Conservation (phyloP, 2,113 vertebrate species). For the Rallus limicola region DNA sequence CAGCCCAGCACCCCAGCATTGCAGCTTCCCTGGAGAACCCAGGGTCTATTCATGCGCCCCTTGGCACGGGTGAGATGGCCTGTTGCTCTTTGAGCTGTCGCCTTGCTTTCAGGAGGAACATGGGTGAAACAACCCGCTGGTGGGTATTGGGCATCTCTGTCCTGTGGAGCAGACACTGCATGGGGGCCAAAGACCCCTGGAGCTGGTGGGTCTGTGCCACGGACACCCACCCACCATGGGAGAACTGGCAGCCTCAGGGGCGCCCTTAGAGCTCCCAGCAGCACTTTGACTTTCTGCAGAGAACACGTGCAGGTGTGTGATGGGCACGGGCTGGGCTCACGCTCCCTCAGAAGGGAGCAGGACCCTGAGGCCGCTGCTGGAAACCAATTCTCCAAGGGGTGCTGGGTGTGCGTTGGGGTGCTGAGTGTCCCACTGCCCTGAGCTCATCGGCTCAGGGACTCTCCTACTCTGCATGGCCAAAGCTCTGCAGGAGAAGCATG, state of each 20-base stretch:
- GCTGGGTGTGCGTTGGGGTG: not conserved
- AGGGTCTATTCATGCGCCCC: accelerated
- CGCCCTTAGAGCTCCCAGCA: not conserved
- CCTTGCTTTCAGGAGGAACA: accelerated
- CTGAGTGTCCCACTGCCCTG: not conserved
- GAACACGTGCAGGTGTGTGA: not conserved
- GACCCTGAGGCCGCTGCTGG: not conserved
- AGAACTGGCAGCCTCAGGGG: accelerated
- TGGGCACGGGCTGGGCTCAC: accelerated
- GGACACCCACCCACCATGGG: not conserved
- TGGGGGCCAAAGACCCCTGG: accelerated
- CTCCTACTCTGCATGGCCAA: not conserved
- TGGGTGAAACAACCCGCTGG: accelerated
- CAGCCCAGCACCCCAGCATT: not conserved
- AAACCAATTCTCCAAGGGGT: not conserved
- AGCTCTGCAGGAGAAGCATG: accelerated
- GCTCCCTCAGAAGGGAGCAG: not conserved
- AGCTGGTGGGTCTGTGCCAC: accelerated
- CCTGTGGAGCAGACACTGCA: not conserved
- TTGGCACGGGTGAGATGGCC: accelerated
- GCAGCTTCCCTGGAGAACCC: not conserved
- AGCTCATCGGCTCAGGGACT: not conserved
- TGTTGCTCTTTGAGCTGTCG: not conserved
- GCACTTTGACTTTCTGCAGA: not conserved
- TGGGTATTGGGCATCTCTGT: not conserved